Evolutionary conservation across 2,113 vertebrate species (phyloP).

Genomic region (Vulpes lagopus): DNA sequence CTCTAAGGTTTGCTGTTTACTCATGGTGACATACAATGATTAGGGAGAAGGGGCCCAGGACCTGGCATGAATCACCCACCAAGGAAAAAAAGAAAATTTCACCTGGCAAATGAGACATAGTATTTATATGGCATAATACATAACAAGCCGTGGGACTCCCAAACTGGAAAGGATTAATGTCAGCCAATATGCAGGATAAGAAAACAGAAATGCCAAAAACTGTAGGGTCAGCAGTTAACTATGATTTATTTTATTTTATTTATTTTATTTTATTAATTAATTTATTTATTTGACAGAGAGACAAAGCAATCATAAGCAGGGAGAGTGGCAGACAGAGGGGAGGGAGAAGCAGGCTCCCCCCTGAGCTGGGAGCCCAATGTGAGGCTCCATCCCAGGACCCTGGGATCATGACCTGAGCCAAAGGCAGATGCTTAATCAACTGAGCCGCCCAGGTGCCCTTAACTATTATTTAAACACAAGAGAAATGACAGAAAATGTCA

Average conservation of each 20-base stretch:
- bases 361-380: too few relatives aligned
- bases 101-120: not conserved
- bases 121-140: not conserved
- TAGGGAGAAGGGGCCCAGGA: fast-evolving
- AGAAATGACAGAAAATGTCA: not conserved
- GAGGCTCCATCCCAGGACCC: too few relatives aligned
- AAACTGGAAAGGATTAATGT: not conserved
- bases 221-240: not conserved
- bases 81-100: not conserved
- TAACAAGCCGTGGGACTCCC: not conserved
- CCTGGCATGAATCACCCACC: not conserved
- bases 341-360: too few relatives aligned
- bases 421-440: too few relatives aligned
- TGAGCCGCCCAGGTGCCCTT: not conserved
- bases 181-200: not conserved
- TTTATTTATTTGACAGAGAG: too few relatives aligned
- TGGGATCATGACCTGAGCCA: too few relatives aligned
- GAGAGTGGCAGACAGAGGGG: too few relatives aligned
- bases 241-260: not conserved
- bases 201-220: not conserved
- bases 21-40: not conserved
- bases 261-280: too few relatives aligned
- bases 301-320: too few relatives aligned
- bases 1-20: not conserved
- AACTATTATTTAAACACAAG: not conserved